A percentile compares a stretch with the other conserved stretches of the same genome.
phyloP scores from a whole-genome alignment of 1,140 invertebrate species.

The Orius insidiosus region DNA sequence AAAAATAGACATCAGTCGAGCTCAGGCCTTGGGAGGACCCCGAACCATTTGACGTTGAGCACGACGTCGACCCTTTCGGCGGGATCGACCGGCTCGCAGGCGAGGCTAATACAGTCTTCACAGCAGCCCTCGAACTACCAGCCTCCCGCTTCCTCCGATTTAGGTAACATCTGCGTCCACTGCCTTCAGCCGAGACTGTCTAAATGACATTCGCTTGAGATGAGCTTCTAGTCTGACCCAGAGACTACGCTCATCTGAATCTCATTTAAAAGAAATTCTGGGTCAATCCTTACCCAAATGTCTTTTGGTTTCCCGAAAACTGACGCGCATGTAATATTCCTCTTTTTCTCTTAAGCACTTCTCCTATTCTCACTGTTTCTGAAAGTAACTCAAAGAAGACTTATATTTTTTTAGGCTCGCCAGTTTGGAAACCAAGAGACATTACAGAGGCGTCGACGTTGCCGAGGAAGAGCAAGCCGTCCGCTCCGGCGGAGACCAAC shows the following conservation, averaged over 20 bases:
- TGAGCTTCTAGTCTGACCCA: slow-evolving; percentile 15
- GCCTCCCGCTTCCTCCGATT: slow-evolving; percentile 62
- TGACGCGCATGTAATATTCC: slow-evolving; percentile 11
- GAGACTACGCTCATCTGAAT: not conserved
- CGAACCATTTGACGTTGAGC: slow-evolving; percentile 80
- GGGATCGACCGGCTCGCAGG: slow-evolving; percentile 82
- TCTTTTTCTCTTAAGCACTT: not conserved
- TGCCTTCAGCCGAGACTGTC: slow-evolving; percentile 13
- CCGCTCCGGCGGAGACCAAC: slow-evolving; percentile 16
- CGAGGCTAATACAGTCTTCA: slow-evolving; percentile 80
- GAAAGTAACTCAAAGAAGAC: not conserved
- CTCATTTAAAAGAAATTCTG: not conserved
- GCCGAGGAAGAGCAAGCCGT: slow-evolving; percentile 22
- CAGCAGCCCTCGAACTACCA: slow-evolving; percentile 80
- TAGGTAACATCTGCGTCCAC: slow-evolving; percentile 37
- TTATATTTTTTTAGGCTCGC: slow-evolving; percentile 57
- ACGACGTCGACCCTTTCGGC: slow-evolving; percentile 86
- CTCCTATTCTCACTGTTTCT: slow-evolving; percentile 1
- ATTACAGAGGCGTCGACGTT: slow-evolving; percentile 25
- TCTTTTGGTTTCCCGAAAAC: slow-evolving; percentile 21
- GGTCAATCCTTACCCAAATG: slow-evolving; percentile 10
- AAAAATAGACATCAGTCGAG: slow-evolving; percentile 37
- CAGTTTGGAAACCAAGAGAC: slow-evolving; percentile 80
- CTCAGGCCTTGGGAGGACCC: slow-evolving; percentile 57
- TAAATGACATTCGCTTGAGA: slow-evolving; percentile 16